phyloP scores from a whole-genome alignment of 1,140 invertebrate species.

The Matsumurasca onukii region DNA sequence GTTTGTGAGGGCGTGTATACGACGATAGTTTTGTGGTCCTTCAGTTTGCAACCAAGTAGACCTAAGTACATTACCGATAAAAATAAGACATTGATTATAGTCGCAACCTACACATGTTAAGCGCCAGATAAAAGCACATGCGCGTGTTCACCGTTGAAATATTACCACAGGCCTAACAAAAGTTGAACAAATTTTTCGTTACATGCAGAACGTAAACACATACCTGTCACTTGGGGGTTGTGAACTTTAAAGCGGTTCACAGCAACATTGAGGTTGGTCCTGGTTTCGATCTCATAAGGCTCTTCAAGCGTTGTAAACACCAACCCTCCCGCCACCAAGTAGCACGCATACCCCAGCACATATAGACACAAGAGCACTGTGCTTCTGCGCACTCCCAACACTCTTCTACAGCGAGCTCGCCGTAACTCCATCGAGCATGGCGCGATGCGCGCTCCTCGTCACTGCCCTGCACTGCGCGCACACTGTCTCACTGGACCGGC shows the following conservation, averaged over 20 bases:
- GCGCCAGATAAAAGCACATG: too few species aligned
- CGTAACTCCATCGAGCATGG: constrained; percentile 7
- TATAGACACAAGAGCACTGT: constrained; percentile 54
- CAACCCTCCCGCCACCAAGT: constrained; percentile 69
- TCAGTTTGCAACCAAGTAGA: too few species aligned
- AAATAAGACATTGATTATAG: too few species aligned
- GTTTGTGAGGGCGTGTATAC: too few species aligned
- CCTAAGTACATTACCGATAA: too few species aligned
- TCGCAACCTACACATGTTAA: too few species aligned
- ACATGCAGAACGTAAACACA: too few species aligned
- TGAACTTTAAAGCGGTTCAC: constrained; percentile 58
- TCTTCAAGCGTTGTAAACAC: constrained; percentile 76
- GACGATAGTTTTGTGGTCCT: too few species aligned
- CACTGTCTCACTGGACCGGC: too few species aligned
- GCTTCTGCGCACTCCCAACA: constrained; percentile 50
- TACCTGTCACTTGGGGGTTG: constrained; percentile 58
- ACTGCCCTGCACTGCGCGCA: not conserved
- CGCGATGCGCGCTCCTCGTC: not conserved
- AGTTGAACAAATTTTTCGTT: too few species aligned
- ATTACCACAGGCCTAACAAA: too few species aligned
- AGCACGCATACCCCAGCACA: constrained; percentile 66
- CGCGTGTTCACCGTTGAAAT: too few species aligned
- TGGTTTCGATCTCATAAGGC: constrained; percentile 60
- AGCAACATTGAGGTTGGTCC: constrained; percentile 53
- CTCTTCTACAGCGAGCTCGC: constrained; percentile 29